Conservation (phyloP, 2,797 vertebrate species). For the Pelobates cultripes region DNA sequence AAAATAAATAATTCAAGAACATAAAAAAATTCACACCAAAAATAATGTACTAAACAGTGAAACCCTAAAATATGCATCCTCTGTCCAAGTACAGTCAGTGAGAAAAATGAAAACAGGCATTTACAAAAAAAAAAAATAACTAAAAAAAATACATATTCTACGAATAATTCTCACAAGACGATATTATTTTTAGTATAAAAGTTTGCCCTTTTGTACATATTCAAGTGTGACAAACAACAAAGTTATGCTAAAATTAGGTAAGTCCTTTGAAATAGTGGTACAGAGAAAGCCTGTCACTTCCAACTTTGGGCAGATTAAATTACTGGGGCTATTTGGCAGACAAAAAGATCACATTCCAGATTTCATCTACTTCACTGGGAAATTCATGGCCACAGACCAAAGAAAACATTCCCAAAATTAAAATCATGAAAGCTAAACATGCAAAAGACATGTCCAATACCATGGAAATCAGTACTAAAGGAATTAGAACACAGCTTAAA, state of each 20-base stretch:
- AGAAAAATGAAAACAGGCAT: too few relatives aligned
- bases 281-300: slow-evolving; percentile 16
- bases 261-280: not conserved
- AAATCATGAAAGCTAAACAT: too few relatives aligned
- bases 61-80: too few relatives aligned
- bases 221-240: not conserved
- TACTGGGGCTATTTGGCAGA: not conserved
- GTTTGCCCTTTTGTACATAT: not conserved
- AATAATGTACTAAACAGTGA: too few relatives aligned
- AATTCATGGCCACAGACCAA: slow-evolving; percentile 27
- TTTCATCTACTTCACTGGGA: slow-evolving; percentile 8
- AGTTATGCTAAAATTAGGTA: not conserved
- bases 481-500: too few relatives aligned
- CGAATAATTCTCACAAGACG: not conserved
- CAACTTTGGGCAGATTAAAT: slow-evolving; percentile 36
- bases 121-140: too few relatives aligned
- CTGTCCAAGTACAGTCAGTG: too few relatives aligned
- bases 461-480: too few relatives aligned
- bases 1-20: too few relatives aligned
- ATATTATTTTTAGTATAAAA: slow-evolving; percentile 1
- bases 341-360: slow-evolving; percentile 20
- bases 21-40: too few relatives aligned
- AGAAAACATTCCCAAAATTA: not conserved
- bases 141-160: not conserved
- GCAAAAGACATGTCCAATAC: too few relatives aligned